Evolutionary conservation across 2,113 vertebrate species (phyloP).

Genomic region (Monopterus albus): DNA sequence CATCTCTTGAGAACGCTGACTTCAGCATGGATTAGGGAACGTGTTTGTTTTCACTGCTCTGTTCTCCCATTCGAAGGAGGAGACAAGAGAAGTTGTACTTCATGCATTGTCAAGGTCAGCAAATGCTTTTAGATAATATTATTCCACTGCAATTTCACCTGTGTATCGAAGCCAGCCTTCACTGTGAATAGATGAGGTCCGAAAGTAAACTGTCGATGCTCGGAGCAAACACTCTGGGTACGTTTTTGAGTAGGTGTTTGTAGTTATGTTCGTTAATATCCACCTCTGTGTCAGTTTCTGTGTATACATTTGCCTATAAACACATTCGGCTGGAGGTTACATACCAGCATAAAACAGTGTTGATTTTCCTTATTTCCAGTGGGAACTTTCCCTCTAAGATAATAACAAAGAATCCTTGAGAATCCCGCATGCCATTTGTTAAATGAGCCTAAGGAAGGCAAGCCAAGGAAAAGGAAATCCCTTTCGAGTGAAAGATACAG

Average conservation of each 20-base stretch:
- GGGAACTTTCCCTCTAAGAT: constrained; percentile 34
- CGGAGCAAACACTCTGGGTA: constrained; percentile 39
- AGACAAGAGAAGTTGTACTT: constrained; percentile 48
- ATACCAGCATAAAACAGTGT: constrained; percentile 25
- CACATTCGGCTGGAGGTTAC: constrained; percentile 4
- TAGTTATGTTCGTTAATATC: constrained; percentile 6
- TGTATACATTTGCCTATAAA: constrained; percentile 24
- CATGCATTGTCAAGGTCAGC: constrained; percentile 72
- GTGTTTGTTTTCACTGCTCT: constrained; percentile 72
- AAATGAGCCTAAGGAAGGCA: constrained; percentile 62
- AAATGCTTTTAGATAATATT: constrained; percentile 73
- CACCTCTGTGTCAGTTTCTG: constrained; percentile 28
- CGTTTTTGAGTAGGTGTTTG: constrained; percentile 39
- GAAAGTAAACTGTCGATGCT: constrained; percentile 1
- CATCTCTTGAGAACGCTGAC: constrained; percentile 76
- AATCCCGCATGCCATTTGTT: constrained; percentile 53
- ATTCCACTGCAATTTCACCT: constrained; percentile 78
- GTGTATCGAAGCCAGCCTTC: constrained; percentile 55
- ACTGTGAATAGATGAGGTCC: constrained; percentile 55
- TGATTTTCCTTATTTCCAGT: constrained; percentile 32
- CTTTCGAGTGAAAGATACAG: constrained; percentile 76
- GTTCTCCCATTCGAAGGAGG: constrained; percentile 49
- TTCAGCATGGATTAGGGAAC: constrained; percentile 76
- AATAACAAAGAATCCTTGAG: constrained; percentile 59
- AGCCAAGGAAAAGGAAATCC: constrained; percentile 69